phyloP scores from a whole-genome alignment of 2,888 invertebrate species.

The Leptodirus hochenwartii region DNA sequence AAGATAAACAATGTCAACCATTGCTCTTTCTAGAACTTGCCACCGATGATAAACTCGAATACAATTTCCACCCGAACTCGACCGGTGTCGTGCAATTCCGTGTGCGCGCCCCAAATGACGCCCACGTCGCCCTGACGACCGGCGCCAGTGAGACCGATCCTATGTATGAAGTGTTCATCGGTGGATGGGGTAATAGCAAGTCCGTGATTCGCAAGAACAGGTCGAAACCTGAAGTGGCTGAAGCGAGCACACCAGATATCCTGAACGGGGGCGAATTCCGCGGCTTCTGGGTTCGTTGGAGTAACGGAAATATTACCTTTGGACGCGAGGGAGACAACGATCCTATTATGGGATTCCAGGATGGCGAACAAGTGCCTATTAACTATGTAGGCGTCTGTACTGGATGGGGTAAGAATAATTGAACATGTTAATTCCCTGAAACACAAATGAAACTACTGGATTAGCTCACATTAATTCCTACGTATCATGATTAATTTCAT shows the following conservation, averaged over 20 bases:
- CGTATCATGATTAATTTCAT: no score
- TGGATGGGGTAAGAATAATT: no score
- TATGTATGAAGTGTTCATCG: constrained; percentile 74
- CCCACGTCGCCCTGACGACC: constrained; percentile 63
- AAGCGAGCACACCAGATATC: constrained; percentile 51
- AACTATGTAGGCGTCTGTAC: constrained; percentile 67
- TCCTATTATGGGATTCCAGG: constrained; percentile 55
- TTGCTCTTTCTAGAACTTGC: constrained; percentile 44
- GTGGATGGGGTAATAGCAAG: constrained; percentile 75
- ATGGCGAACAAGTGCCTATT: constrained; percentile 51
- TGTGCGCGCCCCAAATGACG: constrained; percentile 64
- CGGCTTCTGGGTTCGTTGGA: constrained; percentile 74
- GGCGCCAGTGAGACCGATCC: constrained; percentile 52
- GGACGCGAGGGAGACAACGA: constrained; percentile 40
- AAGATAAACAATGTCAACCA: no score
- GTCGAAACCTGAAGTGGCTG: constrained; percentile 33
- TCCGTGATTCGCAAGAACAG: constrained; percentile 65
- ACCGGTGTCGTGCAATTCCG: constrained; percentile 57
- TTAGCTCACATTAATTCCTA: no score
- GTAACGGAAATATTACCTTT: constrained; percentile 32
- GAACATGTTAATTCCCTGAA: no score
- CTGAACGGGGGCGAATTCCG: constrained; percentile 55
- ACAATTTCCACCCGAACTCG: constrained; percentile 58
- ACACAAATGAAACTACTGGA: no score
- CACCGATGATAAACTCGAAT: constrained; percentile 65